phyloP scores from a whole-genome alignment of 1,140 invertebrate genomes.

The Thaumetopoea pityocampa region DNA sequence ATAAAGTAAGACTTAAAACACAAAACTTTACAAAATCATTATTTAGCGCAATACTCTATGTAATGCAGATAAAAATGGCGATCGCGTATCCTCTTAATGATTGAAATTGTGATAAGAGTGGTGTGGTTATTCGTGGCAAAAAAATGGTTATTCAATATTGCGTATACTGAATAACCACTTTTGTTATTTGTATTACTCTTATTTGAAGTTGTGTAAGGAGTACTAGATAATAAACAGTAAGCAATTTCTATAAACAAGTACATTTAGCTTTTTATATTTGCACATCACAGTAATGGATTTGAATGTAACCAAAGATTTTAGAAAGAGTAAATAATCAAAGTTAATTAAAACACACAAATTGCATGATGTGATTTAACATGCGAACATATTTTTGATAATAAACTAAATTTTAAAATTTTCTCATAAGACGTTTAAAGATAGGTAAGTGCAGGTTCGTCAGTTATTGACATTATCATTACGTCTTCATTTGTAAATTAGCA shows the following conservation, averaged over 20 bases:
- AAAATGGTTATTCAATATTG: too few relatives aligned
- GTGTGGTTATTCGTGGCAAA: too few relatives aligned
- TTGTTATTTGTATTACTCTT: constrained; percentile 12
- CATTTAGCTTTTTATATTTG: constrained; percentile 14
- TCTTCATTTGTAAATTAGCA: constrained; percentile 8
- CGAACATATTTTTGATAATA: constrained; percentile 27
- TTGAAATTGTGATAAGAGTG: too few relatives aligned
- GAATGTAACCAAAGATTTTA: constrained; percentile 31
- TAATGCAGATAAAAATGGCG: too few relatives aligned
- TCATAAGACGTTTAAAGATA: constrained; percentile 4
- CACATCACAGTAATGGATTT: constrained; percentile 27
- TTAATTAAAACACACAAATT: constrained; percentile 15
- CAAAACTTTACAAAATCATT: too few relatives aligned
- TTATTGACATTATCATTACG: constrained; percentile 3
- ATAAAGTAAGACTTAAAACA: too few relatives aligned
- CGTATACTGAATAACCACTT: constrained; percentile 10
- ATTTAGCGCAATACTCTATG: too few relatives aligned
- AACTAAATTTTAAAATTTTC: constrained; percentile 17
- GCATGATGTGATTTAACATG: constrained; percentile 9
- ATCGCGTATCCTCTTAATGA: too few relatives aligned
- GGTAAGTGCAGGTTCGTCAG: constrained; percentile 1
- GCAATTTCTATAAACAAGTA: constrained; percentile 10
- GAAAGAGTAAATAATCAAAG: constrained; percentile 24
- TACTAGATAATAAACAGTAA: too few relatives aligned
- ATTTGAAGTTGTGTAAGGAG: constrained; percentile 3